Base-by-base conservation (phyloP, 2,113 vertebrate species). In the Thryonomys swinderianus region DNA sequence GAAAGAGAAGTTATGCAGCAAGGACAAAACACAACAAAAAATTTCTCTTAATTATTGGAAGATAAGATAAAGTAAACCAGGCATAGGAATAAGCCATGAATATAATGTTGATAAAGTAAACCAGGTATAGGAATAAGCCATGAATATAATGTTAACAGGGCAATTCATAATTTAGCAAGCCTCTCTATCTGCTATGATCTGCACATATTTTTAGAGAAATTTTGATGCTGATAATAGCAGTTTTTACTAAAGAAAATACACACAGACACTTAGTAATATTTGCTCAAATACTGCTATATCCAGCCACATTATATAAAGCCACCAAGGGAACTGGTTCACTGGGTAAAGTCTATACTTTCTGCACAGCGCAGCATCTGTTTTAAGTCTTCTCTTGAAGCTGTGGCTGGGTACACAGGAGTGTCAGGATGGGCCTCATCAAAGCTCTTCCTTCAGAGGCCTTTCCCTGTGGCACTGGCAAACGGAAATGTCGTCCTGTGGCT, bases 401-500 rank as follows among this genome's bases (percentile, higher is more conserved):
- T 3, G 17, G 25, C 51, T 0, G 2, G 48, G 42, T 1, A 40
- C 3, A 34, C 17, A 71, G 12, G 85, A 51, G 74, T 64, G 55
- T 91, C 73, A 74, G 90, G 82, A 85, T 67, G 61, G 88, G 95
- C 94, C 90, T 91, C 96, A 0, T 97, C 95, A 98, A n/a, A 99
- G 98, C 94, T 99, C 98, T 88, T 98, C 98, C 96, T 96, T 98
- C 82, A 67, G 57, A 90, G 87, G 95, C 37, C 85, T 97, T 67
- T 96, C 96, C 37, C 97, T 97, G 90, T 97, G 97, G 97, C 99
- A 99, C 0, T 55, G 95, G 88, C 99, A 99, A 7, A 71, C 27
- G 1, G 99, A 97, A 0, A 97, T 96, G 94, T 95, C 97, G 92
- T 99, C 99, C 66, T 98, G 97, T 1, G 98, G 98, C 98, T 99